Evolutionary conservation across 2,888 invertebrate species (phyloP), one percentile per base, ranked within the genome.

Genomic region (Lamellibrachia columna): DNA sequence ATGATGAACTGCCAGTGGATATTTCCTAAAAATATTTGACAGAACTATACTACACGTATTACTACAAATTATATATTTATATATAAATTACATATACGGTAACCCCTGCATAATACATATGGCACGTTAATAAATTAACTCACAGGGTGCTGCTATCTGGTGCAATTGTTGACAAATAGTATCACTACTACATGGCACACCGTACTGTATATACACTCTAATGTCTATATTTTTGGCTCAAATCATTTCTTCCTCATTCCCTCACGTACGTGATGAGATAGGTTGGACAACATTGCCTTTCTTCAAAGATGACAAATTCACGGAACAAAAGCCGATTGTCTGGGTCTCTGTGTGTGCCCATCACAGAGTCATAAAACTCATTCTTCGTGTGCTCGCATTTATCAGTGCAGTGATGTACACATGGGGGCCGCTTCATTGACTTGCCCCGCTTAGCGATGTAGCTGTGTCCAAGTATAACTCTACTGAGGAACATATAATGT

Each of bases 251-350:
- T 9, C 9, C 75, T 75, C 75, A 75, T 75, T 75, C 15, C 75
- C 75, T 75, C 75, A 22, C 22, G 55, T 93, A 93, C n/a, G 92
- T 92, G 15, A 95, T 94, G 11, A 95, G 91, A 93, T 94, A 95
- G 58, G 95, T 95, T 40, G 95, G 95, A 93, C 95, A 95, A n/a
- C 94, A 94, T 52, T 94, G 94, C 40, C 93, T 93, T 90, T 93
- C 93, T 90, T 95, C 94, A 93, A 94, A 95, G 8, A 95, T 93
- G 9, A 95, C 92, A 94, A 95, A 95, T 93, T 95, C 95, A 3
- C 95, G 92, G 91, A 95, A 95, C 52, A 94, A 8, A 11, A 93
- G 91, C n/a, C 53, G 11, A 1, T 1, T 53, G 28, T 9, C 52
- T 52, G 15, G 6, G 15, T 3, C 22, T 53, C 52, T 93, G 75